These are phyloP conservation scores for Girardinichthys multiradiatus DNA, from an alignment of 2,113 vertebrate genomes.

Conservation along the genomic window DNA sequence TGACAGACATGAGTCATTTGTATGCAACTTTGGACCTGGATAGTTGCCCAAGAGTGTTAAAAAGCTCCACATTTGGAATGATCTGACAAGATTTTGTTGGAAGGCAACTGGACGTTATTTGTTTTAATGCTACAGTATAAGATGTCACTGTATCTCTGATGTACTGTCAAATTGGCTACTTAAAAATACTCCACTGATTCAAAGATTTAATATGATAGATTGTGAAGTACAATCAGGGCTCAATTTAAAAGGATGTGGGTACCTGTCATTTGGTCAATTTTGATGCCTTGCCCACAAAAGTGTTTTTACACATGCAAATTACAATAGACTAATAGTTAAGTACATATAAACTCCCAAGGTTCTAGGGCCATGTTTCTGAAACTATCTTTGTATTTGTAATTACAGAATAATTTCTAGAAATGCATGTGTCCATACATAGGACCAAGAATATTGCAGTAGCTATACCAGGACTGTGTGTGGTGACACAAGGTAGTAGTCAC, in stretches of 20 bases:
- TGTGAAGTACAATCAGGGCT: neutral
- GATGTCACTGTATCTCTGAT: neutral
- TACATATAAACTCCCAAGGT: too few species aligned
- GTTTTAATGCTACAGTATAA: neutral
- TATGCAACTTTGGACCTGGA: slow-evolving; percentile 57
- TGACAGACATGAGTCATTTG: slow-evolving; percentile 29
- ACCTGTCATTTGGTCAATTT: neutral
- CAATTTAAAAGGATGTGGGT: neutral
- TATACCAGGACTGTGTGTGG: too few species aligned
- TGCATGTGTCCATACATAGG: too few species aligned
- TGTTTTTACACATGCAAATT: too few species aligned
- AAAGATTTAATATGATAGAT: neutral
- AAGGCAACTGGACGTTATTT: neutral
- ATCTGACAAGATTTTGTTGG: neutral
- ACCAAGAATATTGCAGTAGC: too few species aligned
- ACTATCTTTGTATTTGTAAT: too few species aligned
- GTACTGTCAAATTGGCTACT: neutral
- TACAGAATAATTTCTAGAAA: too few species aligned
- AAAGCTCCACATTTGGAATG: neutral
- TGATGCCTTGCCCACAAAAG: neutral
- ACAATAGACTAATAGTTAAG: too few species aligned
- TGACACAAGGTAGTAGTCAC: too few species aligned
- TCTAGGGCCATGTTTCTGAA: too few species aligned
- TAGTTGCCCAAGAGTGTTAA: slow-evolving; percentile 12
- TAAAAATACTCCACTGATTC: neutral